Percentiles rank a stretch among this genome's conserved stretches.
Conservation (phyloP, 2,888 invertebrate species). For the Tenthredo amoena region DNA sequence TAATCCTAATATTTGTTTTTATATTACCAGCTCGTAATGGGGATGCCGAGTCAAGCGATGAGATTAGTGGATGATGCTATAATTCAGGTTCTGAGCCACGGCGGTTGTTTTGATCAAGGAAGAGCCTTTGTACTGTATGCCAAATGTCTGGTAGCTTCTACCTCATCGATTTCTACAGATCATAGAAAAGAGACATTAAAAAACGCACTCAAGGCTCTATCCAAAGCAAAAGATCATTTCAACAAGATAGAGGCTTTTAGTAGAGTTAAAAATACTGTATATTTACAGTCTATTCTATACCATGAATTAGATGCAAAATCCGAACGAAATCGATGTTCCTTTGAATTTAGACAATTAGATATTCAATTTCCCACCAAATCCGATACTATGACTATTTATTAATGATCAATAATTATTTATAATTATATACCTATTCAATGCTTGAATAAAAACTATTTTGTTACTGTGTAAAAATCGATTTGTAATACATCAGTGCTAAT, state of each 20-base stretch:
- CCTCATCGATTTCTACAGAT: slow-evolving; percentile 77
- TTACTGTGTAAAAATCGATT: neutral
- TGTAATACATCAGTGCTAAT: neutral
- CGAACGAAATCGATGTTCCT: slow-evolving; percentile 90
- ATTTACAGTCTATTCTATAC: slow-evolving; percentile 83
- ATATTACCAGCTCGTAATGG: slow-evolving; percentile 83
- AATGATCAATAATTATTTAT: slow-evolving; percentile 23
- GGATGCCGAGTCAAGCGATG: slow-evolving; percentile 88
- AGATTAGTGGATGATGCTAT: slow-evolving; percentile 85
- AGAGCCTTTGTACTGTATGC: slow-evolving; percentile 88
- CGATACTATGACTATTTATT: slow-evolving; percentile 76
- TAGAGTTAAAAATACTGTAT: slow-evolving; percentile 86
- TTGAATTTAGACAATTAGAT: slow-evolving; percentile 89
- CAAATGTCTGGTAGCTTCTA: slow-evolving; percentile 88
- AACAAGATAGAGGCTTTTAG: slow-evolving; percentile 88
- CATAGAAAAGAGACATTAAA: slow-evolving; percentile 80
- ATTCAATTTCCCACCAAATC: slow-evolving; percentile 85
- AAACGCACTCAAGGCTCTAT: slow-evolving; percentile 82
- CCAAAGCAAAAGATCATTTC: slow-evolving; percentile 85
- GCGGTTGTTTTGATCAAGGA: slow-evolving; percentile 89
- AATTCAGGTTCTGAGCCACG: slow-evolving; percentile 88
- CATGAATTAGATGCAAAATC: slow-evolving; percentile 86
- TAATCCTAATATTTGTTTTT: slow-evolving; percentile 28
- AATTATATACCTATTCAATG: neutral
- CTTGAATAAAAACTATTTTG: neutral